Evolutionary conservation across 2,113 vertebrate species (phyloP).

Genomic region (Cygnus buccinator): DNA sequence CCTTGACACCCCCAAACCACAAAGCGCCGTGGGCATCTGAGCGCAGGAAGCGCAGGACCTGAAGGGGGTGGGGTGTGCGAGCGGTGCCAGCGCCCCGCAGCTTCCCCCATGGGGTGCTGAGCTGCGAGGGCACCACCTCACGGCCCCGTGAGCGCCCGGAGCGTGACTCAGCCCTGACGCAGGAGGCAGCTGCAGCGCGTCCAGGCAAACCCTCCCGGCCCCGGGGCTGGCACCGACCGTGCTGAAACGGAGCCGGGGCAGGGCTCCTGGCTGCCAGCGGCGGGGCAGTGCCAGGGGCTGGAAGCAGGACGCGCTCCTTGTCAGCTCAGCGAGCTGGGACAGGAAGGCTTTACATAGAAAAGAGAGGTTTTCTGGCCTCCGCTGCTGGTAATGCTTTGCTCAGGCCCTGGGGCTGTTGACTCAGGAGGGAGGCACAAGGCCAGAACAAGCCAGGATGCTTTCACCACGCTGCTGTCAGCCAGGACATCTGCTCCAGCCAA

Average conservation of each 20-base stretch:
- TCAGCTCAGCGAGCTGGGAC: accelerated
- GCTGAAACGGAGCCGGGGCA: not conserved
- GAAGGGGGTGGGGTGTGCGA: not conserved
- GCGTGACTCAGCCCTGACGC: not conserved
- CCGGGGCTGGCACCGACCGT: not conserved
- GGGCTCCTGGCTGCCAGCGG: accelerated
- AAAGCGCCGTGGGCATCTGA: accelerated
- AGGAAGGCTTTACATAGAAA: accelerated
- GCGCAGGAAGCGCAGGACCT: not conserved
- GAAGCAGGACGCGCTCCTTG: not conserved
- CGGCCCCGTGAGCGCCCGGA: accelerated
- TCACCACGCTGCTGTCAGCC: not conserved
- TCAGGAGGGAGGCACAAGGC: not conserved
- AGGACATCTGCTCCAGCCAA: not conserved
- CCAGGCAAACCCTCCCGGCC: not conserved
- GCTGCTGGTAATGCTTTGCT: not conserved
- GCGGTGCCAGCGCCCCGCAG: not conserved
- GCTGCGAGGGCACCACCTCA: not conserved
- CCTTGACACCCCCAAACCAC: not conserved
- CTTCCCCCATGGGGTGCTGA: not conserved
- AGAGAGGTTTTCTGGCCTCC: not conserved
- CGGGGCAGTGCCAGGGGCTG: accelerated
- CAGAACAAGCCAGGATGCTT: not conserved
- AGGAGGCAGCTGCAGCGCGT: accelerated
- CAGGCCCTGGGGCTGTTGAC: not conserved